Base-by-base conservation (phyloP, 2,888 invertebrate species). In the Drosophila monieri region DNA sequence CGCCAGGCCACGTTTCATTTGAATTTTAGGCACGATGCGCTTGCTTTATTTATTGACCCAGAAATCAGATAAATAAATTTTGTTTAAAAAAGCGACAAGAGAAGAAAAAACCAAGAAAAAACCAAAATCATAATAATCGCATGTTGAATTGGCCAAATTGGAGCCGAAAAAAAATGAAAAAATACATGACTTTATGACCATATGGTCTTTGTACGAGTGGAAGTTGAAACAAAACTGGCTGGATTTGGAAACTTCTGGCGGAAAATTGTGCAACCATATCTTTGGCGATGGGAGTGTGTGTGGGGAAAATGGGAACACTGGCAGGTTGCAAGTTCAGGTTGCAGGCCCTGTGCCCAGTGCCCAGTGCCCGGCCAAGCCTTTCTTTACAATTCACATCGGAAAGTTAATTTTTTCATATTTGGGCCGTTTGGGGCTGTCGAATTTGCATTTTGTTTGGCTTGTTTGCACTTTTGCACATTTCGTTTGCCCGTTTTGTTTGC, bases 21-120 rank as follows among this genome's bases (percentile, higher is more conserved):
- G 78, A 76, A 81, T 81, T 81, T 81, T 76, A 76, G 87, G 87
- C 81, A 83, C 85, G 85, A 78, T 41, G 39, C 39, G 39, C 39
- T 41, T 35, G 73, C 62, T 69, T 69, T 81, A 81, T 81, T 83
- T 83, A 83, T 83, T 83, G 81, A 83, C 87, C 81, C 77, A 83
- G 78, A 83, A 81, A 85, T 49, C 84, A 84, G 80, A 87, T 79
- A 81, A 83, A 87, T 78, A 85, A 76, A 78, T 80, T 76, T 71
- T 72, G 79, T 64, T 64, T 46, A 39, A 39, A 64, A 60, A 71
- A 59, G 59, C 69, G 51, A 73, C 62, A 67, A 62, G 48, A 47
- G 51, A 52, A 52, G 39, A 52, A 48, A 12, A 32, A 56, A 43
- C 47, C 59, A 64, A 56, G 52, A 49, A n/a, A 56, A 53, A 56